Conservation (phyloP, 2,797 vertebrate species). For the Myiotriccus ornatus region DNA sequence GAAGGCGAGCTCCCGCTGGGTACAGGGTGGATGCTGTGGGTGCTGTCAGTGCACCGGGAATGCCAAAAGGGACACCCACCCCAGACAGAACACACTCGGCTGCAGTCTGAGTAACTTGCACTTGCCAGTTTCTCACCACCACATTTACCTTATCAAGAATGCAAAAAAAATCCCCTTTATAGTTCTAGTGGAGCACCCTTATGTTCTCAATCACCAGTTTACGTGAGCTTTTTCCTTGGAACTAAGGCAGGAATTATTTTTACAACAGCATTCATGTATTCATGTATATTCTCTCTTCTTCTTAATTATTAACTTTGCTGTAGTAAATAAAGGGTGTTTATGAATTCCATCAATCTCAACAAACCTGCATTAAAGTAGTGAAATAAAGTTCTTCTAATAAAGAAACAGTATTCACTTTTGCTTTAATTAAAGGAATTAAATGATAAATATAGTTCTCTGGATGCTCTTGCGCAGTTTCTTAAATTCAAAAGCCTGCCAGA, state of each 20-base stretch:
- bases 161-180: neutral
- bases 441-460: neutral
- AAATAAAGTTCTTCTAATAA: neutral
- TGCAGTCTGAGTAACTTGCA: neutral
- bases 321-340: slow-evolving; percentile 37
- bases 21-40: neutral
- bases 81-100: neutral
- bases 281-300: neutral
- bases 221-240: neutral
- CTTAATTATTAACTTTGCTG: slow-evolving; percentile 46
- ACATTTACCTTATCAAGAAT: neutral
- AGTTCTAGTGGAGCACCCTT: neutral
- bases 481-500: neutral
- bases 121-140: neutral
- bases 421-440: slow-evolving; percentile 41
- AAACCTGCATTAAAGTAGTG: slow-evolving; percentile 6
- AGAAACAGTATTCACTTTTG: slow-evolving; percentile 8
- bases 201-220: neutral
- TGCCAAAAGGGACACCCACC: no score
- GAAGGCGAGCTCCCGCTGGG: neutral
- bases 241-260: neutral
- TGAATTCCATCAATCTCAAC: slow-evolving; percentile 43
- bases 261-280: neutral
- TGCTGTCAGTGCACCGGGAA: fast-evolving
- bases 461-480: slow-evolving; percentile 7